Evolutionary conservation across 2,113 vertebrate genomes (phyloP).

Genomic region (Fregata magnificens): DNA sequence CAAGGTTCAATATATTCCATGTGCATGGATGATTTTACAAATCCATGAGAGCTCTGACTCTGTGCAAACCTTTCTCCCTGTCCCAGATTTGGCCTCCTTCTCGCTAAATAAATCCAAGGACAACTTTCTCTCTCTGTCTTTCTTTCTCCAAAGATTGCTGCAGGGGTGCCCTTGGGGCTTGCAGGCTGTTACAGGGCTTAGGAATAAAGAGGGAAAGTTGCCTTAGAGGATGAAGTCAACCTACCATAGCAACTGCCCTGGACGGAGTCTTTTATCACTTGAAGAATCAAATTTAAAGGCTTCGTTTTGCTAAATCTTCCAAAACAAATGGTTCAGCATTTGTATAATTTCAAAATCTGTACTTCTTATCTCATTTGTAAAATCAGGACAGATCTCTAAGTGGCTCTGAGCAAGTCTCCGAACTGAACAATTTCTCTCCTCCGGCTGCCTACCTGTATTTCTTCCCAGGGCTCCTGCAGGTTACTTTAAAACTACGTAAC

Average conservation of each 20-base stretch:
- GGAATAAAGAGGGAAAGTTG: neutral
- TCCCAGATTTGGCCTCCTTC: slow-evolving; percentile 40
- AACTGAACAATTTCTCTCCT: neutral
- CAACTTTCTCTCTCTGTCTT: slow-evolving; percentile 47
- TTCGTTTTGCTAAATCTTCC: neutral
- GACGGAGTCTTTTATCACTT: neutral
- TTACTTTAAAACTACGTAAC: neutral
- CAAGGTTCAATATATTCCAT: slow-evolving; percentile 68
- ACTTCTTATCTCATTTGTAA: slow-evolving; percentile 26
- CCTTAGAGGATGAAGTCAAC: neutral
- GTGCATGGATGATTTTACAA: slow-evolving; percentile 57
- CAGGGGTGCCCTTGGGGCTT: slow-evolving; percentile 18
- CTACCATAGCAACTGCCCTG: neutral
- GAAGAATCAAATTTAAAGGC: neutral
- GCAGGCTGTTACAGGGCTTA: neutral
- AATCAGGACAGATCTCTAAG: neutral
- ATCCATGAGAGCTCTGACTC: slow-evolving; percentile 25
- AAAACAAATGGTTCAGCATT: slow-evolving; percentile 19
- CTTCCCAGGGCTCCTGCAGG: neutral
- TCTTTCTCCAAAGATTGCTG: slow-evolving; percentile 32
- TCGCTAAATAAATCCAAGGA: slow-evolving; percentile 52
- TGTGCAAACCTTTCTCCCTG: slow-evolving; percentile 16
- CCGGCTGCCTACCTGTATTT: neutral
- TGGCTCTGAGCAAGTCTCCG: neutral
- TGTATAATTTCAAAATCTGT: slow-evolving; percentile 5